Evolutionary conservation across 2,113 vertebrate genomes (phyloP), one percentile per base, ranked within the genome.

Genomic region (Tetraodon nigroviridis): DNA sequence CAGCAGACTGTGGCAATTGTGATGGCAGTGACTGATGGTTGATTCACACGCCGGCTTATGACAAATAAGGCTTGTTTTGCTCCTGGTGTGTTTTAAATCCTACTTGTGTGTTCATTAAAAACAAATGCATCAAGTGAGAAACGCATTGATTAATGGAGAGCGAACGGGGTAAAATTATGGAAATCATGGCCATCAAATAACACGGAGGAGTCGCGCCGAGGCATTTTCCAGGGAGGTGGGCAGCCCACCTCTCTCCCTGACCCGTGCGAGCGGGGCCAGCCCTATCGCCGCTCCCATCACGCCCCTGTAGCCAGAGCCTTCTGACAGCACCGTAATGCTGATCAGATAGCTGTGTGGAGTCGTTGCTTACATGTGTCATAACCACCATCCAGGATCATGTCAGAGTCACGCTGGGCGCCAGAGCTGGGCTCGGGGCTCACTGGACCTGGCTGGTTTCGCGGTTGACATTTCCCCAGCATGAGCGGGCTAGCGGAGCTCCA

Each of bases 21-120:
- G 88, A 90, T 89, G 84, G 70, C 68, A 55, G 78, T 87, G 90
- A 90, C 87, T 88, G 89, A 89, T 89, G 86, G 84, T 82, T 90
- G 85, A 89, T 88, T 81, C 76, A 75, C 80, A 75, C 76, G 57
- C 80, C 61, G 81, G 73, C 78, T 84, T 78, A 80, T 81, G 84
- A 84, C 81, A 86, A 89, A 87, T 87, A 82, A 87, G 79, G 79
- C 73, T 73, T 69, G 64, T 84, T 83, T 79, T 79, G 57, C 80
- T 78, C 44, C 41, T 21, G 48, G 73, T 82, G 63, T 61, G 77
- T 82, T 85, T 83, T 66, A 81, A 75, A 83, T 71, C 63, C 52
- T 69, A 64, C 66, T 67, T 67, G 71, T 70, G 64, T 69, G 73
- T 84, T 87, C 61, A 69, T 85, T 80, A 83, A 80, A 80, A 83